A percentile compares a stretch with the other conserved stretches of the same genome.
Conservation (phyloP, 1,140 invertebrate genomes). For the Anastrepha ludens region DNA sequence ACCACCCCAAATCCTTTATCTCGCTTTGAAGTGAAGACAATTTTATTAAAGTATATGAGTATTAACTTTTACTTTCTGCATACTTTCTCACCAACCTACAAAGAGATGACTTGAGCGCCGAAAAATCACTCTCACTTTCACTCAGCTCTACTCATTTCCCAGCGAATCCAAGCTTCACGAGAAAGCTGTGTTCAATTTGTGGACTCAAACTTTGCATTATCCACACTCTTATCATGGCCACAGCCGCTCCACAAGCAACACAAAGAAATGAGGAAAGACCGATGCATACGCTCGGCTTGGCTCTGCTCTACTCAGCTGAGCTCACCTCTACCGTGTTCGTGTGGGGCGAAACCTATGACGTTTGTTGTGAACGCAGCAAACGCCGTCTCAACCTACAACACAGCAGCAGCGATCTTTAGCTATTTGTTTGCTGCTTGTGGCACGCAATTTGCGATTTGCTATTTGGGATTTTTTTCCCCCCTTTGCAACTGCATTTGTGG, state of each 20-base stretch:
- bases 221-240: background rate
- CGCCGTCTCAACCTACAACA: too few relatives aligned
- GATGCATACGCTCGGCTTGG: background rate
- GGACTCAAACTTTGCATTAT: background rate
- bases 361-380: background rate
- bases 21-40: too few relatives aligned
- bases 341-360: background rate
- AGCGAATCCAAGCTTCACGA: background rate
- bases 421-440: background rate
- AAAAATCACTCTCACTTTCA: constrained; percentile 19
- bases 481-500: background rate
- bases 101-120: background rate
- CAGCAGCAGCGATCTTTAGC: background rate
- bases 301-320: background rate
- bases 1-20: too few relatives aligned
- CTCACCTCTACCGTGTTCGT: background rate
- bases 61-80: constrained; percentile 36
- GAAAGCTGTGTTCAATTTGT: background rate
- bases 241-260: background rate
- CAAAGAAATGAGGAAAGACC: background rate
- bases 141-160: constrained; percentile 24
- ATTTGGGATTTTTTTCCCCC: background rate
- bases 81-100: too few relatives aligned
- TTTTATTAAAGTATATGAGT: too few relatives aligned
- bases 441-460: background rate